phyloP scores from a whole-genome alignment of 2,797 vertebrate species.

The Acanthurus leucopareius region DNA sequence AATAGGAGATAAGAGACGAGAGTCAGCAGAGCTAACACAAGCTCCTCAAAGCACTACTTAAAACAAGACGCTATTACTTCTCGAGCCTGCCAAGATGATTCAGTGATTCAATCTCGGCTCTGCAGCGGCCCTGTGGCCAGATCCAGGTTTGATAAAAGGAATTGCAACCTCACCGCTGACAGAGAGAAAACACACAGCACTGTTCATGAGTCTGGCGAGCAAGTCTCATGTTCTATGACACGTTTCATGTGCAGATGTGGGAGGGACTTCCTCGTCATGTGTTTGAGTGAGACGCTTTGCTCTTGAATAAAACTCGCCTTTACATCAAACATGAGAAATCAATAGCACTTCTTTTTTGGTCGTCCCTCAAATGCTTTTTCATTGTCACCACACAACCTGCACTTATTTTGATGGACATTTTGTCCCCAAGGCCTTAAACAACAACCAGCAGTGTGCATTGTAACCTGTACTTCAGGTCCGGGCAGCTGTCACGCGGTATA shows the following conservation, averaged over 20 bases:
- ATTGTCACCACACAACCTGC: conserved; percentile 14
- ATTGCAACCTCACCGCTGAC: conserved; percentile 41
- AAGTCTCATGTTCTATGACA: conserved; percentile 36
- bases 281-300: conserved; percentile 38
- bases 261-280: conserved; percentile 56
- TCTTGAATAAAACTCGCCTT: conserved; percentile 1
- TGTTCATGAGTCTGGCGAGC: conserved; percentile 26
- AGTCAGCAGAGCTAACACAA: conserved; percentile 56
- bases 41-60: conserved; percentile 60
- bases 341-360: background rate
- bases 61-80: conserved; percentile 64
- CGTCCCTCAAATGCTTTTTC: conserved; percentile 7
- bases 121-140: conserved; percentile 33
- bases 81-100: conserved; percentile 65
- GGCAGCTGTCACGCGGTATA: conserved; percentile 50
- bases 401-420: conserved; percentile 39
- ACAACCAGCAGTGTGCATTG: conserved; percentile 31
- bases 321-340: conserved; percentile 29
- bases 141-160: conserved; percentile 65
- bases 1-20: conserved; percentile 61
- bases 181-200: conserved; percentile 37
- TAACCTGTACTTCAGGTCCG: conserved; percentile 76
- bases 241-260: conserved; percentile 29
- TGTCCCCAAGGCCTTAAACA: conserved; percentile 31
- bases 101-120: conserved; percentile 49